Conservation (phyloP, 1,140 invertebrate species). For the Drosophila hydei region DNA sequence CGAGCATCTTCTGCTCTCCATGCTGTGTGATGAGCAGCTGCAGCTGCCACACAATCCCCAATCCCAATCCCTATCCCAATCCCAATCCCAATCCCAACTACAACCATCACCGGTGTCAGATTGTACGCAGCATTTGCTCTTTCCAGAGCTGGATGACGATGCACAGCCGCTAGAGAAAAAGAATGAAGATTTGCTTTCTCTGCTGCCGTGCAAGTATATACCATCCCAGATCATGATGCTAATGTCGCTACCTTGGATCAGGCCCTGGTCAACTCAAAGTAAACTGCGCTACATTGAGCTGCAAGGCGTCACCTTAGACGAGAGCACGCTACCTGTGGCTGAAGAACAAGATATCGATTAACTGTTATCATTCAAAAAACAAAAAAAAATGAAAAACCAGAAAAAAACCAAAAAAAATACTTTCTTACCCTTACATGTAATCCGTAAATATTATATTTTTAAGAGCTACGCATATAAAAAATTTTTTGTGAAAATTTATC, state of each 20-base stretch:
- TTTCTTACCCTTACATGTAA: not conserved
- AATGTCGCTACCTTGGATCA: constrained; percentile 43
- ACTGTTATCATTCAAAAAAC: not conserved
- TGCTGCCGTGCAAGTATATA: constrained; percentile 22
- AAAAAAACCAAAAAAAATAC: not conserved
- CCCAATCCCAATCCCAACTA: no score
- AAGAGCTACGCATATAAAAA: constrained; percentile 21
- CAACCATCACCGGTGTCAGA: no score
- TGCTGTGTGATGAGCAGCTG: constrained; percentile 56
- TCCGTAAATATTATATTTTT: constrained; percentile 11
- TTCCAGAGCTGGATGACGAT: not conserved
- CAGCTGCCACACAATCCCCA: constrained; percentile 8
- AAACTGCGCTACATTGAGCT: constrained; percentile 35
- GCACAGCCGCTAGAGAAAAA: not conserved
- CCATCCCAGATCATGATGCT: constrained; percentile 43
- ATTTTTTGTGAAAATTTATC: constrained; percentile 36
- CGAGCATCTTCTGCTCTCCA: constrained; percentile 62
- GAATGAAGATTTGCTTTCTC: not conserved
- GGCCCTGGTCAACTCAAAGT: constrained; percentile 17
- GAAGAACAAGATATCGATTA: constrained; percentile 40
- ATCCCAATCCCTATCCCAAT: no score
- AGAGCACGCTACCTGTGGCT: constrained; percentile 3
- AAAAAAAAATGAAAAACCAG: not conserved
- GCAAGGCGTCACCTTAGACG: constrained; percentile 31
- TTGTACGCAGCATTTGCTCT: not conserved